Evolutionary conservation across 2,888 invertebrate species (phyloP), one percentile per base, ranked within the genome.

Genomic region (Drosophila barbarae): DNA sequence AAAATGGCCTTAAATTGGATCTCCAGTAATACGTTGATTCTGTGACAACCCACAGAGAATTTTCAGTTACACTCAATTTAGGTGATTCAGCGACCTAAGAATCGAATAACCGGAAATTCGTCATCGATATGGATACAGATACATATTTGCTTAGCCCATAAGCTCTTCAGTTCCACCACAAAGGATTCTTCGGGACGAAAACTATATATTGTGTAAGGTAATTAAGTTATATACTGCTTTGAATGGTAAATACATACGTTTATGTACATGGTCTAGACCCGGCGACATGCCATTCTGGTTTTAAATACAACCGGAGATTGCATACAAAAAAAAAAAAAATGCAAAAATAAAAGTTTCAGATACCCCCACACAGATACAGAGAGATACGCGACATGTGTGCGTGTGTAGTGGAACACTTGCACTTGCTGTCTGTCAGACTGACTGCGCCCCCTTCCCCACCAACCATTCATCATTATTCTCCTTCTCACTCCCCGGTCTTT

Each of bases 341-440:
- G 28, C 30, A 30, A 30, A 30, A 10, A 30, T 30, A 30, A 30
- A 36, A 26, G 30, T 60, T 51, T 60, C 32, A 38, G 44, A 42
- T 60, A 60, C 61, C 41, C 60, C 60, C 28, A 28, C 38, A 30
- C 36, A 38, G 26, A 49, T 15, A 36, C 38, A 15, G 4, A 28
- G 18, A 35, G 32, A 36, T 35, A 15, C 18, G 13, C 21, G 9
- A 32, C 35, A 30, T 23, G 39, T 21, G 32, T 59, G 26, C 15
- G 32, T 36, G 41, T 41, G 60, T 36, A 55, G 30, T 15, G 26
- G 18, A 60, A 51, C 50, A 60, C 63, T 63, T 63, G 60, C 63
- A 63, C 60, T 63, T 63, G 63, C 30, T 60, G 44, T 50, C 44
- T 38, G 60, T 44, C 63, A 32, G 61, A 36, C 30, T 28, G 44